A percentile compares a stretch with the other conserved stretches of the same genome.
Conservation (phyloP, 2,888 invertebrate genomes). For the Cabera pusaria region DNA sequence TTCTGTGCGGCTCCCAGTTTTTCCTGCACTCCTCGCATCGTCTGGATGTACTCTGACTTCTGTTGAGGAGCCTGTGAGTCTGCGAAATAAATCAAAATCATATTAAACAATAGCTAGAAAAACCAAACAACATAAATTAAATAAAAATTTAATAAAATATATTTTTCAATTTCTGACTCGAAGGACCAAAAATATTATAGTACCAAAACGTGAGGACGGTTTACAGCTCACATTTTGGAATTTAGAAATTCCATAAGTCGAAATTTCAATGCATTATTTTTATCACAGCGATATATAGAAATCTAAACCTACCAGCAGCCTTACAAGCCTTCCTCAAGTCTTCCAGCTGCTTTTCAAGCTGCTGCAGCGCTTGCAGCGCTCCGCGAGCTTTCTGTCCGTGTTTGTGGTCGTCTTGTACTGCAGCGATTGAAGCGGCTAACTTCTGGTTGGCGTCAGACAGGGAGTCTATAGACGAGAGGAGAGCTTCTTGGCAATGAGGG, state of each 20-base stretch:
- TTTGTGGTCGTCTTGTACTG: slow-evolving; percentile 19
- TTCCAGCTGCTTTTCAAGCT: slow-evolving; percentile 29
- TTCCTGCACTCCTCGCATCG: slow-evolving; percentile 20
- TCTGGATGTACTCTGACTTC: slow-evolving; percentile 28
- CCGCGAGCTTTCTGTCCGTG: slow-evolving; percentile 17
- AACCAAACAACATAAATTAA: no score
- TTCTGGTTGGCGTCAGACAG: slow-evolving; percentile 30
- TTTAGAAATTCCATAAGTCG: no score
- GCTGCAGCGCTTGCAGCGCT: slow-evolving; percentile 27
- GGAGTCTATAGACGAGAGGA: slow-evolving; percentile 38
- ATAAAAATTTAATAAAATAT: no score
- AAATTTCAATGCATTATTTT: no score
- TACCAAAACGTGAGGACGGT: no score
- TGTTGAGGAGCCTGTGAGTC: slow-evolving; percentile 7
- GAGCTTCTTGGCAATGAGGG: slow-evolving; percentile 33
- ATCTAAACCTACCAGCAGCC: slow-evolving; percentile 13
- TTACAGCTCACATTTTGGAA: no score
- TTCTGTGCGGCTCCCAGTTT: slow-evolving; percentile 24
- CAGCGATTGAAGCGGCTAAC: slow-evolving; percentile 24
- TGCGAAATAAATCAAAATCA: no score
- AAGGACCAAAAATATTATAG: no score
- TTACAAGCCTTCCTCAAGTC: slow-evolving; percentile 12
- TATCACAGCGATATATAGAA: no score
- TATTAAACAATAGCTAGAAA: no score
- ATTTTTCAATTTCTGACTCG: no score